Conservation (phyloP, 2,888 invertebrate genomes). For the Drosophila setosimentum region DNA sequence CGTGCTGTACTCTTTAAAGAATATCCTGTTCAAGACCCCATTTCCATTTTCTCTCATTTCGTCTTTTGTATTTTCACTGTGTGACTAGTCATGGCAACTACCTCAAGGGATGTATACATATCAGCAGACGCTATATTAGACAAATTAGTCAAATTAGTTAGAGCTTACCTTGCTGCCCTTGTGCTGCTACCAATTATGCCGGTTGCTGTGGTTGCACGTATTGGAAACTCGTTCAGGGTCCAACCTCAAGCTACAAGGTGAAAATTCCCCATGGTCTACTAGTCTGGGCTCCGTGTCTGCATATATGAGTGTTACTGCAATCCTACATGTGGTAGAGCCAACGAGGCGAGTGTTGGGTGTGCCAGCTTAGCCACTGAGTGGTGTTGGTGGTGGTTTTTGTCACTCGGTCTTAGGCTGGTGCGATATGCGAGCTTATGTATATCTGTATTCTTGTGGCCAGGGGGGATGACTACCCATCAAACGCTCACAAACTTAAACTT, state of each 20-base stretch:
- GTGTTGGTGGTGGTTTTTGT: constrained; percentile 39
- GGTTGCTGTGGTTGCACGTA: constrained; percentile 57
- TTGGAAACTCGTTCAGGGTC: constrained; percentile 9
- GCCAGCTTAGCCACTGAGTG: constrained; percentile 24
- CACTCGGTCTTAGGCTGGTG: constrained; percentile 27
- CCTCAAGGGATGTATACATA: constrained; percentile 12
- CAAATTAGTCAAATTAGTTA: constrained; percentile 49
- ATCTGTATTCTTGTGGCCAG: constrained; percentile 25
- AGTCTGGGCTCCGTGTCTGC: constrained; percentile 16
- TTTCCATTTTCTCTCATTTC: not conserved
- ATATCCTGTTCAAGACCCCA: not conserved
- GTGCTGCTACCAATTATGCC: constrained; percentile 46
- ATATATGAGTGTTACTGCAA: constrained; percentile 43
- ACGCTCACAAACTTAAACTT: constrained; percentile 41
- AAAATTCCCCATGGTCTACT: constrained; percentile 29
- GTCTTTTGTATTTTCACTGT: constrained; percentile 2
- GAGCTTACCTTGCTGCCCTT: constrained; percentile 17
- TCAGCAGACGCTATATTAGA: constrained; percentile 14
- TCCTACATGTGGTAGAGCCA: constrained; percentile 29
- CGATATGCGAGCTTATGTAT: constrained; percentile 46
- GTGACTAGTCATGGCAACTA: constrained; percentile 25
- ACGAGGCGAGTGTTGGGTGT: constrained; percentile 42
- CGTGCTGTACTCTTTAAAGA: not conserved
- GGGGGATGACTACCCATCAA: constrained; percentile 8
- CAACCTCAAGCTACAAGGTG: constrained; percentile 39